Evolutionary conservation across 2,888 invertebrate genomes (phyloP).

Genomic region (Leptura quadrifasciata): DNA sequence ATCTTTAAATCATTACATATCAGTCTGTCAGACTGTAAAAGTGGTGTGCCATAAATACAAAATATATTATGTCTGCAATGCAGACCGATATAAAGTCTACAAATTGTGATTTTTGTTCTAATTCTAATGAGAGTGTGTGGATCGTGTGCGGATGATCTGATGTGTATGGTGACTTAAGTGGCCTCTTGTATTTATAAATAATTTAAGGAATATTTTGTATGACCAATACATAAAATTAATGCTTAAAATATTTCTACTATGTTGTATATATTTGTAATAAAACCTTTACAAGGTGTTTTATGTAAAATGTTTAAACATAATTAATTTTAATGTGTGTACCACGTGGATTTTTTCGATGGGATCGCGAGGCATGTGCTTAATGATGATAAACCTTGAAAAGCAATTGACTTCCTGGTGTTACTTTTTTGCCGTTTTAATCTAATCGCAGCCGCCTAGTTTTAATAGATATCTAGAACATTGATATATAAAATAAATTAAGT

Average conservation of each 20-base stretch:
- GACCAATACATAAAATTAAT: constrained; percentile 25
- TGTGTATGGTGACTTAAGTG: constrained; percentile 21
- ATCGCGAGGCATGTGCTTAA: background rate
- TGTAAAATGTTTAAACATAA: constrained; percentile 16
- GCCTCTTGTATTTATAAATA: constrained; percentile 36
- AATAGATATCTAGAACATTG: no score
- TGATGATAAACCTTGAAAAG: no score
- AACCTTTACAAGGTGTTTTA: background rate
- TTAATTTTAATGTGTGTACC: background rate
- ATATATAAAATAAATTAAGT: no score
- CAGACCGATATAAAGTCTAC: constrained; percentile 40
- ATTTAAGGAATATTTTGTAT: constrained; percentile 36
- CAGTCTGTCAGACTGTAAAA: constrained; percentile 35
- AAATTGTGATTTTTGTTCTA: constrained; percentile 34
- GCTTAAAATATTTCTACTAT: constrained; percentile 19
- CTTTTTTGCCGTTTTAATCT: background rate
- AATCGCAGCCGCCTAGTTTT: no score
- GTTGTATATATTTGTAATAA: constrained; percentile 20
- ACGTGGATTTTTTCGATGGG: background rate
- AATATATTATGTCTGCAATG: constrained; percentile 47
- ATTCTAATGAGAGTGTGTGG: constrained; percentile 20
- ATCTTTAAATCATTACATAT: constrained; percentile 39
- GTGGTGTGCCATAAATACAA: constrained; percentile 35
- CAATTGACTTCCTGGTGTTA: background rate
- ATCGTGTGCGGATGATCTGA: constrained; percentile 14